Evolutionary conservation across 1,140 invertebrate species (phyloP), one percentile per base, ranked within the genome.

Genomic region (Cotesia vestalis): DNA sequence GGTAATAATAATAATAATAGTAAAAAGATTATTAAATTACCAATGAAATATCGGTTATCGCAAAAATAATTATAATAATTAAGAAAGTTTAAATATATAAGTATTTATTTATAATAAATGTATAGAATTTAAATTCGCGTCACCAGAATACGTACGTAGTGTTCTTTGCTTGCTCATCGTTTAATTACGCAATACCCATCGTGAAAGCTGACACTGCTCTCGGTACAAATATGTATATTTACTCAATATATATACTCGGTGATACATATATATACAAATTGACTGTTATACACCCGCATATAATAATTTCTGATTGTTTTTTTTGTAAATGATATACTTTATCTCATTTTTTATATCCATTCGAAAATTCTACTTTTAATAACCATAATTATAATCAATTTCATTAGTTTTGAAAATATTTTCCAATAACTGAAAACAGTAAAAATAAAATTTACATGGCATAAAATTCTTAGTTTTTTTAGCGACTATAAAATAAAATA

Each of bases 151-250:
- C 27, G 76, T 75, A 70, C 62, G 75, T 68, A 74, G 73, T 40
- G 38, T 78, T 79, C 74, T 75, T 73, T 60, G 46, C 70, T 52
- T 61, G 66, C 52, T 55, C 40, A 38, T 71, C 59, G 68, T 61
- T 40, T 69, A n/a, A 66, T 82, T 82, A 78, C 75, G 78, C 77
- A 82, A 82, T 78, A 53, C 4, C 46, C 69, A 71, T 70, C 77
- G 81, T 79, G 79, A 82, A 82, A 81, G 81, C 78, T 46, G 68
- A 74, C 78, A 78, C 79, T 80, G 75, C 72, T 78, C 76, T 69
- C 66, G 61, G 71, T 69, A 76, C 68, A 71, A 64, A 62, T 51
- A 69, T 59, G 40, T 34, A 69, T 38, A 35, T 68, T 38, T 59
- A 59, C 17, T 36, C n/a, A 59, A 38, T 35, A 59, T 34, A 34